Conservation (phyloP, 2,888 invertebrate species). For the Euplexia lucipara region DNA sequence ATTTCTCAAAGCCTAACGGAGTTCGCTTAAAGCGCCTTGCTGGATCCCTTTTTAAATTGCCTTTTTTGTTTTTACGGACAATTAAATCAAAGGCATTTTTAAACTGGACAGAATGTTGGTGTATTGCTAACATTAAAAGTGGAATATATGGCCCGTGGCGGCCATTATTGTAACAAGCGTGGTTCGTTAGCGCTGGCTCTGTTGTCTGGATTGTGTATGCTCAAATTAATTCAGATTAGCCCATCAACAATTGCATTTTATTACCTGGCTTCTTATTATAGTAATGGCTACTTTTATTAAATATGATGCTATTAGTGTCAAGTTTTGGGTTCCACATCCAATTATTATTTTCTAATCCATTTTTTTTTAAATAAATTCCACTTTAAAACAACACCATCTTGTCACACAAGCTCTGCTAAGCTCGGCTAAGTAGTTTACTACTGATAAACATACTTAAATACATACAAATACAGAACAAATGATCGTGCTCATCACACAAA, state of each 20-base stretch:
- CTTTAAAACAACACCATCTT: too few relatives aligned
- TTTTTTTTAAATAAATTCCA: too few relatives aligned
- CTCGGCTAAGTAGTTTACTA: too few relatives aligned
- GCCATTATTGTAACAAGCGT: slow-evolving; percentile 39
- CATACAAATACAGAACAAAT: too few relatives aligned
- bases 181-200: slow-evolving; percentile 46
- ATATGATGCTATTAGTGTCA: neutral
- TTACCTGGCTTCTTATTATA: slow-evolving; percentile 26
- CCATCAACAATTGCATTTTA: slow-evolving; percentile 31
- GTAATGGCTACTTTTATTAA: slow-evolving; percentile 18
- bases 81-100: slow-evolving; percentile 72
- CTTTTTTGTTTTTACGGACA: slow-evolving; percentile 76
- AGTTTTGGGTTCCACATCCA: too few relatives aligned
- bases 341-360: too few relatives aligned
- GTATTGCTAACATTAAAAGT: slow-evolving; percentile 49
- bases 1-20: slow-evolving; percentile 75
- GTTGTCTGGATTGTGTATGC: slow-evolving; percentile 42
- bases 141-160: slow-evolving; percentile 42
- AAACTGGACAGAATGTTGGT: slow-evolving; percentile 47
- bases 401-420: too few relatives aligned
- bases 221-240: slow-evolving; percentile 49
- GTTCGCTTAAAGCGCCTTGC: slow-evolving; percentile 60
- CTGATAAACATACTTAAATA: too few relatives aligned
- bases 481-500: too few relatives aligned
- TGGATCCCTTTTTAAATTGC: slow-evolving; percentile 74